Conservation (phyloP, 2,888 invertebrate genomes). For the Platycnemis pennipes region DNA sequence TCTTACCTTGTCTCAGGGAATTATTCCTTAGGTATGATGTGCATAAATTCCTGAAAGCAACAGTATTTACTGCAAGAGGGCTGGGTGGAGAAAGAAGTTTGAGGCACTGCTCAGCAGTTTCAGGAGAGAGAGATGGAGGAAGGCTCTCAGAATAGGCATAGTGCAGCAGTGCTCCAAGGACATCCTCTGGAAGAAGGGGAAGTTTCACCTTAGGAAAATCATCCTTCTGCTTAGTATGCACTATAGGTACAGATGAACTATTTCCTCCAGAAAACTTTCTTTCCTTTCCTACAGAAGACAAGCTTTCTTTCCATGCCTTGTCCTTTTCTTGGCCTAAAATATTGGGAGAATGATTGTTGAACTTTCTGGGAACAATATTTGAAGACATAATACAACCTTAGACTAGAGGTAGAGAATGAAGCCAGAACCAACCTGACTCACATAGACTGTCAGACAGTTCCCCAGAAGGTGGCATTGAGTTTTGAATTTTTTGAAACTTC, state of each 20-base stretch:
- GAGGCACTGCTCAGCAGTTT: conserved; percentile 82
- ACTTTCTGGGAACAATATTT: neutral
- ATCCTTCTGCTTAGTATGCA: neutral
- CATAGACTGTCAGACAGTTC: neutral
- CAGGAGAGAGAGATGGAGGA: conserved; percentile 82
- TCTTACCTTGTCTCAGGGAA: conserved; percentile 84
- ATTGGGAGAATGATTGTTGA: neutral
- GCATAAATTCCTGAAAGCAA: conserved; percentile 76
- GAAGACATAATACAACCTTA: neutral
- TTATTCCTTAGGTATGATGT: conserved; percentile 83
- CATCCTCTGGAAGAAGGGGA: conserved; percentile 82
- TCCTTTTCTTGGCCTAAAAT: neutral
- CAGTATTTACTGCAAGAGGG: conserved; percentile 69
- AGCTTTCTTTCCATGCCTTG: neutral
- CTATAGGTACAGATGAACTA: neutral
- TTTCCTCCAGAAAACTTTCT: neutral
- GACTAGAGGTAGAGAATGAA: neutral
- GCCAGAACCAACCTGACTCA: conserved; percentile 75
- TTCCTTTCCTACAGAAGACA: neutral
- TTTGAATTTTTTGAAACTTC: neutral
- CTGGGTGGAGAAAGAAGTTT: conserved; percentile 73
- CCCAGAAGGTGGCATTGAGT: neutral
- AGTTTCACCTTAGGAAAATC: conserved; percentile 75
- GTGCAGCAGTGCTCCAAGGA: conserved; percentile 83
- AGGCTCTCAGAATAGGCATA: conserved; percentile 85